Conservation (phyloP, 2,888 invertebrate genomes). For the Molanna angustata region DNA sequence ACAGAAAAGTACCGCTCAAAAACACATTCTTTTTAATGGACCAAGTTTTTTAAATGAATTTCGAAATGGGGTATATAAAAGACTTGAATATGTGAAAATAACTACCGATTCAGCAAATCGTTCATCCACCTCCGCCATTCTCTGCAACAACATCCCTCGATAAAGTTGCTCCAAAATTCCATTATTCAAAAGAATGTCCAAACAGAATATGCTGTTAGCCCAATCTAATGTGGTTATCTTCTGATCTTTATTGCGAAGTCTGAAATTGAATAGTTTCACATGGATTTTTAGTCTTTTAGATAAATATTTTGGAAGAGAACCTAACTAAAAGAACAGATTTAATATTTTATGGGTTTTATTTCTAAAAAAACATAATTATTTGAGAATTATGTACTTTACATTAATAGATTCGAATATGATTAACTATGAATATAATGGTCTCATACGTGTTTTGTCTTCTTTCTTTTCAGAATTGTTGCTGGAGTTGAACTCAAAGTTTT, state of each 20-base stretch:
- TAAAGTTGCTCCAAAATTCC: constrained; percentile 11
- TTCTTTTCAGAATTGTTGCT: no score
- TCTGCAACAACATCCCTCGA: constrained; percentile 19
- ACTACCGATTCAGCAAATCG: constrained; percentile 18
- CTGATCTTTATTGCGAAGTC: constrained; percentile 35
- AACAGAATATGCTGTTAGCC: constrained; percentile 29
- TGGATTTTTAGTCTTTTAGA: no score
- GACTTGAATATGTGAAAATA: no score
- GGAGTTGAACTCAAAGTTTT: no score
- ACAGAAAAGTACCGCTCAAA: neutral
- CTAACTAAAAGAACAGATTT: no score
- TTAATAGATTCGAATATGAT: no score
- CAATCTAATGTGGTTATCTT: constrained; percentile 9
- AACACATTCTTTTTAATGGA: neutral
- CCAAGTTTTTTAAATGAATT: neutral
- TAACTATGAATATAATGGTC: no score
- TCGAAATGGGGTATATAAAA: neutral
- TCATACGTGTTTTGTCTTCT: no score
- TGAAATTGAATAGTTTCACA: constrained; percentile 23
- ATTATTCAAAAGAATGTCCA: neutral
- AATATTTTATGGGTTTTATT: no score
- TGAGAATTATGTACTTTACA: no score
- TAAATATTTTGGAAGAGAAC: no score
- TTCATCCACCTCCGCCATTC: constrained; percentile 15
- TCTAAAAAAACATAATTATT: no score